Percentiles rank a stretch among this genome's conserved stretches.
These are phyloP conservation scores for Podiceps cristatus DNA, from an alignment of 2,113 vertebrate species.

Conservation along the genomic window DNA sequence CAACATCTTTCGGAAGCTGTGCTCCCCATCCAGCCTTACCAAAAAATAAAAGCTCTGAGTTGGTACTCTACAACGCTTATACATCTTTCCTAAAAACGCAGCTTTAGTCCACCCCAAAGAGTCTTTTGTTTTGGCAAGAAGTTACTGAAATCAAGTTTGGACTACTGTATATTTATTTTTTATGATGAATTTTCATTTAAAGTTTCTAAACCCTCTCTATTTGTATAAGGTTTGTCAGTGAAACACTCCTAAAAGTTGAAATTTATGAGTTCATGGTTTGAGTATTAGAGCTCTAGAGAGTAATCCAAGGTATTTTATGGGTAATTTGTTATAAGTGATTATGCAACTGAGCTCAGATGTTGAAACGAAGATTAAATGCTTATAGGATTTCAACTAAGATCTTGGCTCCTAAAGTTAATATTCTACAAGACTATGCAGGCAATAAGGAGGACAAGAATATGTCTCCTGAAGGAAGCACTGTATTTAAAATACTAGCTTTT, in stretches of 20 bases:
- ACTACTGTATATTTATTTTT: not conserved
- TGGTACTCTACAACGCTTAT: not conserved
- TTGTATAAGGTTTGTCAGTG: not conserved
- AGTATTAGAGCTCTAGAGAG: not conserved
- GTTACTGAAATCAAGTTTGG: not conserved
- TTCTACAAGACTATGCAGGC: not conserved
- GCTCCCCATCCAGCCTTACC: not conserved
- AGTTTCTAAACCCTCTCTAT: not conserved
- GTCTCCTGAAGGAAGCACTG: not conserved
- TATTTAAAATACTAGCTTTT: not conserved
- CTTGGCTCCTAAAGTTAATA: not conserved
- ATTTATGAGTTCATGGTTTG: not conserved
- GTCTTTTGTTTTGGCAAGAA: not conserved
- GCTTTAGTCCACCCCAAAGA: not conserved
- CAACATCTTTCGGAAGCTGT: not conserved
- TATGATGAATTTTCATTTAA: not conserved
- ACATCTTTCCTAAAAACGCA: not conserved
- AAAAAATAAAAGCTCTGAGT: not conserved
- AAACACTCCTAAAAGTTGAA: not conserved
- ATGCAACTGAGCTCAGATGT: not conserved
- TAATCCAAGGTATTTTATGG: not conserved
- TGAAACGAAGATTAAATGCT: constrained; percentile 21
- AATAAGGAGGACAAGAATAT: not conserved
- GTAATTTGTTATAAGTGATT: constrained; percentile 28
- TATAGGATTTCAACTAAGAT: constrained; percentile 16